Percentiles rank a stretch among this genome's conserved stretches.
Conservation (phyloP, 2,797 vertebrate genomes). For the Melopsittacus undulatus region DNA sequence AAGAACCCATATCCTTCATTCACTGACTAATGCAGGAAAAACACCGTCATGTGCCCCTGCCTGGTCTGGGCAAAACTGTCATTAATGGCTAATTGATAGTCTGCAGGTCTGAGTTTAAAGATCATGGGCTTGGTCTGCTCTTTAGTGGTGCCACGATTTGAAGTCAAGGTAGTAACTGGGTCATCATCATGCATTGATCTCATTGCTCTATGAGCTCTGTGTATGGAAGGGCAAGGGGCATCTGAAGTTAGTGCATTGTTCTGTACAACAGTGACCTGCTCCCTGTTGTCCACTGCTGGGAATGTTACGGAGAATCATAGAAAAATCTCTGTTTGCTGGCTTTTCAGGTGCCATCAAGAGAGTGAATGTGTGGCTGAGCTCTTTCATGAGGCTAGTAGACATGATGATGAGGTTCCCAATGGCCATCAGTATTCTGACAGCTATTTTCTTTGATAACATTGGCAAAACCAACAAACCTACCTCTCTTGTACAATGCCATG, state of each 20-base stretch:
- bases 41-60: background rate
- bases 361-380: no score
- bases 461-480: background rate
- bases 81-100: background rate
- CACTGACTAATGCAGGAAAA: background rate
- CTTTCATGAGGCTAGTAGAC: background rate
- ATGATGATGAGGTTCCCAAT: accelerated
- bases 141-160: accelerated
- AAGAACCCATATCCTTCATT: accelerated
- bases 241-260: background rate
- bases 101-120: background rate
- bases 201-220: accelerated
- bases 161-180: background rate
- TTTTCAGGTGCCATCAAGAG: no score
- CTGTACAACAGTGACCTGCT: accelerated
- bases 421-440: accelerated
- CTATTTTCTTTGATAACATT: background rate
- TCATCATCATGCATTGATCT: accelerated
- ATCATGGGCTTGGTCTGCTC: background rate
- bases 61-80: background rate
- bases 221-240: accelerated
- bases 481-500: accelerated
- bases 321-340: background rate
- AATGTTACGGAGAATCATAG: accelerated
- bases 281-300: accelerated